Evolutionary conservation across 2,888 invertebrate genomes (phyloP), one percentile per base, ranked within the genome.

Genomic region (Lissocephala sabroskyi): DNA sequence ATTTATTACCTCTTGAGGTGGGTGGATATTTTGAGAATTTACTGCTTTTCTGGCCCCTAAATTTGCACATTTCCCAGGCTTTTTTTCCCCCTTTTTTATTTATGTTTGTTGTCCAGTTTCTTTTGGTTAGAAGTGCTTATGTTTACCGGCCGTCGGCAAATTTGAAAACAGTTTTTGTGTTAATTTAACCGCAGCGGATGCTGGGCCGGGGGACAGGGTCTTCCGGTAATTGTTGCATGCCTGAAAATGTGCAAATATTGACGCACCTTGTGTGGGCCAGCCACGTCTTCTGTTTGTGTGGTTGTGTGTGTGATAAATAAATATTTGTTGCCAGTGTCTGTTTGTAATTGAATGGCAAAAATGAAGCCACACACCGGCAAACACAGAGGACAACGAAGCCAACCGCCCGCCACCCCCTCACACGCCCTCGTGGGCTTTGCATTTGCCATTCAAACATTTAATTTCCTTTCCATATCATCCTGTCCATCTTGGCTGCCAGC

Each of bases 381-480:
- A 30, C 30, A 30, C 5, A 30, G 10, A 23, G 10, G 5, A 26
- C 30, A 32, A 32, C 11, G 11, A 13, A n/a, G 13, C 11, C n/a
- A n/a, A n/a, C n/a, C n/a, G n/a, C n/a, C n/a, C n/a, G n/a, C n/a
- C n/a, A n/a, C n/a, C n/a, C n/a, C n/a, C n/a, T n/a, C n/a, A n/a
- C n/a, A n/a, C n/a, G n/a, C n/a, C n/a, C n/a, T n/a, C n/a, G n/a
- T n/a, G n/a, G n/a, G 14, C 13, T 16, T 35, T 35, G 35, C 6
- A 16, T 13, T 35, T 35, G 13, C 45, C 44, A 49, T 51, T 49
- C 33, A 55, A 57, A 57, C 36, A 51, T 54, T 62, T 56, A 45
- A 52, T 52, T 62, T 52, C 42, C 48, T 37, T 49, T 54, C 39
- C n/a, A n/a, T n/a, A n/a, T n/a, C n/a, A n/a, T n/a, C n/a, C n/a